Percentiles rank a stretch among this genome's conserved stretches.
Conservation (phyloP, 2,888 invertebrate species). For the Phytoseiulus persimilis region DNA sequence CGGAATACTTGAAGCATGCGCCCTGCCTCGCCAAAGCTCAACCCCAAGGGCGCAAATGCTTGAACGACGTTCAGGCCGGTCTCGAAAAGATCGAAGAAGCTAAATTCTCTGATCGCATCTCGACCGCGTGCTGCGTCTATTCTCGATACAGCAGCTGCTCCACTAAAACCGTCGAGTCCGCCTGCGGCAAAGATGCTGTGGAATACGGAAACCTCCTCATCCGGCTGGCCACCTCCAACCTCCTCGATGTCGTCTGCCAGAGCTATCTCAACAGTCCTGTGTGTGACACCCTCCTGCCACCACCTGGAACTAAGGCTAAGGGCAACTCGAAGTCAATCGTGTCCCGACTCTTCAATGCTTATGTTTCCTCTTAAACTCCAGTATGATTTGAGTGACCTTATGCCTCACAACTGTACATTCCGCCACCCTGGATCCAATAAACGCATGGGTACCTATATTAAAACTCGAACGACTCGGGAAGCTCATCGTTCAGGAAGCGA, state of each 20-base stretch:
- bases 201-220: slow-evolving; percentile 30
- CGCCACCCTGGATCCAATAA: not conserved
- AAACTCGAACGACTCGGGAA: not conserved
- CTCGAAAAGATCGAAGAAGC: slow-evolving; percentile 40
- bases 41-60: slow-evolving; percentile 41
- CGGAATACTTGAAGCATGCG: slow-evolving; percentile 41
- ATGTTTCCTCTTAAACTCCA: slow-evolving; percentile 11
- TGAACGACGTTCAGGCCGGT: slow-evolving; percentile 42
- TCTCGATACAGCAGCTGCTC: slow-evolving; percentile 18
- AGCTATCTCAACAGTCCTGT: slow-evolving; percentile 30
- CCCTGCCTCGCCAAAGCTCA: slow-evolving; percentile 41
- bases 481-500: not conserved
- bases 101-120: slow-evolving; percentile 10
- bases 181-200: not conserved
- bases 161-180: slow-evolving; percentile 7
- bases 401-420: not conserved
- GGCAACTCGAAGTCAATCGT: slow-evolving; percentile 32
- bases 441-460: not conserved
- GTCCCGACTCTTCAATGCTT: slow-evolving; percentile 33
- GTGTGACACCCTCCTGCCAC: slow-evolving; percentile 25
- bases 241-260: slow-evolving; percentile 28
- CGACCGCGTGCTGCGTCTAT: slow-evolving; percentile 24
- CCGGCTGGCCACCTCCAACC: slow-evolving; percentile 6
- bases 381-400: not conserved
- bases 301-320: slow-evolving; percentile 32